A percentile compares a stretch with the other conserved stretches of the same genome.
phyloP scores from a whole-genome alignment of 1,140 invertebrate genomes.

The Pogonomyrmex barbatus region DNA sequence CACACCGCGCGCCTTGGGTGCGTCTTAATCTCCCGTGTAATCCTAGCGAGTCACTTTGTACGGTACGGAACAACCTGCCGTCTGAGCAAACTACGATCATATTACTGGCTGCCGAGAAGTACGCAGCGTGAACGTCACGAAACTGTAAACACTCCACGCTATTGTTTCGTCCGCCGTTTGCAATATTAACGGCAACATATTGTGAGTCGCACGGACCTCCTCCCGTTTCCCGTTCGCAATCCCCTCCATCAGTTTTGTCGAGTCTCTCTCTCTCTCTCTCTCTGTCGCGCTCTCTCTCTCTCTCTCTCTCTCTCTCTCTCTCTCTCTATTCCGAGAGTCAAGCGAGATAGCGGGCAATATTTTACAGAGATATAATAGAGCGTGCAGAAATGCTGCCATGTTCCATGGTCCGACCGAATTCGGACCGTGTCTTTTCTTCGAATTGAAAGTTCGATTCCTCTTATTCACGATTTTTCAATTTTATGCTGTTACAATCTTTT shows the following conservation, averaged over 20 bases:
- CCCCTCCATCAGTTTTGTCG: background rate
- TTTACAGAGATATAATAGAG: constrained; percentile 18
- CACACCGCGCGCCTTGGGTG: constrained; percentile 42
- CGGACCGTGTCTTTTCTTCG: background rate
- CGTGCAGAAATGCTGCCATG: background rate
- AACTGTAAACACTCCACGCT: constrained; percentile 42
- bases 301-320: background rate
- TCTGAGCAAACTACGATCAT: constrained; percentile 59
- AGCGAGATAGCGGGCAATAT: background rate
- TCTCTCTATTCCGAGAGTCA: background rate
- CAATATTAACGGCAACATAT: constrained; percentile 57
- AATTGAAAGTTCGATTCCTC: background rate
- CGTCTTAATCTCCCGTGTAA: constrained; percentile 55
- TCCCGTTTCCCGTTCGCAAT: background rate
- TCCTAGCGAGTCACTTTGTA: constrained; percentile 62
- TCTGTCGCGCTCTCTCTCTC: background rate
- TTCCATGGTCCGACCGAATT: background rate
- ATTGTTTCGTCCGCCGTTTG: constrained; percentile 37
- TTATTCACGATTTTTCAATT: background rate
- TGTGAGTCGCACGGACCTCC: constrained; percentile 14
- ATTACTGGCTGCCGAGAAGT: constrained; percentile 23
- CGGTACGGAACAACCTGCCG: constrained; percentile 24
- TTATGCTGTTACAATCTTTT: background rate
- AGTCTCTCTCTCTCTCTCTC: background rate
- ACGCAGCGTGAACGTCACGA: constrained; percentile 16